Conservation (phyloP, 2,888 invertebrate species). For the Enchytraeus crypticus region DNA sequence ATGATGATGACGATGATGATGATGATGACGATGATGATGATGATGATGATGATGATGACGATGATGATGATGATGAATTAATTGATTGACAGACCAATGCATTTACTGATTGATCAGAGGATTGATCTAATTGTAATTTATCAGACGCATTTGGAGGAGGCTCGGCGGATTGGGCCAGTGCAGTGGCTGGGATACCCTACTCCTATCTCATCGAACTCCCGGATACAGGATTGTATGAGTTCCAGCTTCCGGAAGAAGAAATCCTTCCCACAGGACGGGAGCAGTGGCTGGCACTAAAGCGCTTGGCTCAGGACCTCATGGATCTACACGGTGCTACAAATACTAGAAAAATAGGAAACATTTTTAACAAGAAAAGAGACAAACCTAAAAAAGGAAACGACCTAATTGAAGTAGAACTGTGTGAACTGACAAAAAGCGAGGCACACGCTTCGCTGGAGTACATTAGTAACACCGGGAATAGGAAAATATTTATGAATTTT, state of each 20-base stretch:
- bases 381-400: no score
- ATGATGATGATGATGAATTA: no score
- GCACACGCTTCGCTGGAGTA: no score
- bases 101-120: no score
- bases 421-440: no score
- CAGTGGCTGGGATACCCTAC: conserved; percentile 17
- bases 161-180: conserved; percentile 22
- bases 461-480: no score
- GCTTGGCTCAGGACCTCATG: neutral
- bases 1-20: neutral
- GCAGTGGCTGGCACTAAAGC: conserved; percentile 6
- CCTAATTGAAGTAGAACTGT: no score
- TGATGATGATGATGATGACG: neutral
- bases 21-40: neutral
- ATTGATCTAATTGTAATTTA: no score
- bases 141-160: conserved; percentile 21
- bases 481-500: no score
- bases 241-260: conserved; percentile 16
- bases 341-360: no score
- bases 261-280: conserved; percentile 17
- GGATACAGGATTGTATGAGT: conserved; percentile 12
- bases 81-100: no score
- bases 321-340: neutral
- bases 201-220: conserved; percentile 20
- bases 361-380: no score